Evolutionary conservation across 37 sponge, comb jelly and placozoan genomes (phyloP).

Genomic region (Bolinopsis microptera): DNA sequence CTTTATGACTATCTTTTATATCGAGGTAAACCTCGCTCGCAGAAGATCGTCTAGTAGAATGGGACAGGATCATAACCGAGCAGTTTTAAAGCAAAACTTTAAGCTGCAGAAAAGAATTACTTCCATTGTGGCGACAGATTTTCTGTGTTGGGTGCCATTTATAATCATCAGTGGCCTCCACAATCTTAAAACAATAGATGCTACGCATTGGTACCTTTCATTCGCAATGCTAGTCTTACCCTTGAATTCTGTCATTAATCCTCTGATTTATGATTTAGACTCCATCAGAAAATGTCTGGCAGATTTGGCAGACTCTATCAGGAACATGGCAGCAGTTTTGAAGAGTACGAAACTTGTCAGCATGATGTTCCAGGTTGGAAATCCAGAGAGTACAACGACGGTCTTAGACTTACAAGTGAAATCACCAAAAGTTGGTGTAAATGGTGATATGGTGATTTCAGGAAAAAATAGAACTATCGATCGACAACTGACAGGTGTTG

Average conservation of each 20-base stretch:
- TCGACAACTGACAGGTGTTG: no score
- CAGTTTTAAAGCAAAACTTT: not conserved
- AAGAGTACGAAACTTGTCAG: no score
- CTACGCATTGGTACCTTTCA: not conserved
- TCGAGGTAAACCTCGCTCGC: not conserved
- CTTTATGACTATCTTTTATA: not conserved
- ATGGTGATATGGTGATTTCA: no score
- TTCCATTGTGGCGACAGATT: not conserved
- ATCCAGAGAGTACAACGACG: no score
- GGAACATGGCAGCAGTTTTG: not conserved
- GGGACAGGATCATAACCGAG: not conserved
- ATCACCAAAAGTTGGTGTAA: no score
- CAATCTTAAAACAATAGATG: not conserved
- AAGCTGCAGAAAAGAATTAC: not conserved
- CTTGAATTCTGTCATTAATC: not conserved
- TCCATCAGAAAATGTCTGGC: not conserved
- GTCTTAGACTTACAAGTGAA: no score
- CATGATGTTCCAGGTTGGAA: no score
- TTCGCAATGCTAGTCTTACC: not conserved
- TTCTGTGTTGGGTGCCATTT: conserved; percentile 7
- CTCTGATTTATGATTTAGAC: not conserved
- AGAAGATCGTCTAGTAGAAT: not conserved
- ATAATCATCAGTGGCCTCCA: not conserved
- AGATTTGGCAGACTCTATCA: no score
- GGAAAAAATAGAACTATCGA: no score